Percentiles rank a stretch among this genome's conserved stretches.
These are phyloP conservation scores for Drosophila peninsularis DNA, from an alignment of 2,888 invertebrate species.

Conservation along the genomic window DNA sequence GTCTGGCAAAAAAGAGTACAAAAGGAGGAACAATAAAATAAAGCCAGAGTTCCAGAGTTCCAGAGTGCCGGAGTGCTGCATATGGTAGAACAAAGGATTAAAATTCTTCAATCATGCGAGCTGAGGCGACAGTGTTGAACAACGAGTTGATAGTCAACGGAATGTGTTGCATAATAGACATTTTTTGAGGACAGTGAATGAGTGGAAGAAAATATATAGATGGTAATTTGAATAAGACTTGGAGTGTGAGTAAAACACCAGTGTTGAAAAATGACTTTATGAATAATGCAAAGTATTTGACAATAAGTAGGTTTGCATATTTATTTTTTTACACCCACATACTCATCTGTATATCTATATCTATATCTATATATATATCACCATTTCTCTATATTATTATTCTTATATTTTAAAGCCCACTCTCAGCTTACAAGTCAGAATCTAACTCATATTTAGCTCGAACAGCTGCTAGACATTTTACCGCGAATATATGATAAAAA, in stretches of 20 bases:
- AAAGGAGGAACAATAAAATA: slow-evolving; percentile 1
- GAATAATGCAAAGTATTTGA: too few relatives aligned
- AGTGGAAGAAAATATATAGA: not conserved
- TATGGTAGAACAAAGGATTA: not conserved
- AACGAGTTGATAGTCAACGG: not conserved
- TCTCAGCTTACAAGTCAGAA: not conserved
- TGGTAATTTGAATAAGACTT: too few relatives aligned
- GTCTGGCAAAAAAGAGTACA: not conserved
- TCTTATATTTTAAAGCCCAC: too few relatives aligned
- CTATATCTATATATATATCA: too few relatives aligned
- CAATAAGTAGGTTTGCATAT: too few relatives aligned
- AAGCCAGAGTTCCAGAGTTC: not conserved
- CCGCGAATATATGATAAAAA: not conserved
- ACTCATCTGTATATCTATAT: too few relatives aligned
- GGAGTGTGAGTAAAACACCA: too few relatives aligned
- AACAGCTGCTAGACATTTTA: not conserved
- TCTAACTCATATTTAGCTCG: not conserved
- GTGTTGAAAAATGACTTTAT: too few relatives aligned
- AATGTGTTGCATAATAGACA: not conserved
- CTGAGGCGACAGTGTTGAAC: slow-evolving; percentile 1
- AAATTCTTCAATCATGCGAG: not conserved
- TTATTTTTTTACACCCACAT: too few relatives aligned
- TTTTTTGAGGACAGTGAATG: not conserved
- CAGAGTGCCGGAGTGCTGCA: not conserved
- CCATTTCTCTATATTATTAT: too few relatives aligned